A percentile compares a stretch with the other conserved stretches of the same genome.
phyloP scores from a whole-genome alignment of 2,113 vertebrate species.

The Muntiacus muntjak region DNA sequence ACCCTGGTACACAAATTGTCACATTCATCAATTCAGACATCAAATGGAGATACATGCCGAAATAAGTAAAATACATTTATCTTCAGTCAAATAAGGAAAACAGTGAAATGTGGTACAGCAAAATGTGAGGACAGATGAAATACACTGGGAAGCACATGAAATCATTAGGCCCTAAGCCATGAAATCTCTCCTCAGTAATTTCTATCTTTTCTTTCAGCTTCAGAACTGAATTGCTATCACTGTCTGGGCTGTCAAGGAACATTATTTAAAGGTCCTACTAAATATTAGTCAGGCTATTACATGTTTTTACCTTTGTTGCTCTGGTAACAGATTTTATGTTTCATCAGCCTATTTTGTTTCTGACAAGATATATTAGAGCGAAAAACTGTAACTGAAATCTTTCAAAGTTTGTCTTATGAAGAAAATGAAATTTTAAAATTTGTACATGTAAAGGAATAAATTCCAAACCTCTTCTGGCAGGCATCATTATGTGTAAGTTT shows the following conservation, averaged over 20 bases:
- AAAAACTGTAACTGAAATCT: background rate
- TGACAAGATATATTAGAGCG: background rate
- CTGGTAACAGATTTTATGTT: background rate
- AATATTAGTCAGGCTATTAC: background rate
- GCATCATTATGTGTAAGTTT: background rate
- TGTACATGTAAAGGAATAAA: background rate
- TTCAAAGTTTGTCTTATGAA: background rate
- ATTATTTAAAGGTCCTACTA: background rate
- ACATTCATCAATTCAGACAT: background rate
- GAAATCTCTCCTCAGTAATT: background rate
- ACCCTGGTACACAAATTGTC: background rate
- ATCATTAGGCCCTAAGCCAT: background rate
- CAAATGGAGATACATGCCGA: background rate
- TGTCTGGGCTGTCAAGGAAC: background rate
- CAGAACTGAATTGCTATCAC: background rate
- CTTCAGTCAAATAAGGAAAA: background rate
- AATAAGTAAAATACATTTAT: background rate
- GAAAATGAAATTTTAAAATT: background rate
- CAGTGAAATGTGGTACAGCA: background rate
- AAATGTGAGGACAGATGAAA: slow-evolving; percentile 8
- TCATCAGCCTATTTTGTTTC: background rate
- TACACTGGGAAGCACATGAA: background rate
- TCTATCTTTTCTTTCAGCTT: background rate
- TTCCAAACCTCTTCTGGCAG: background rate
- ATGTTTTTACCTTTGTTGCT: background rate